phyloP scores from a whole-genome alignment of 2,888 invertebrate genomes.

The Congeria kusceri region DNA sequence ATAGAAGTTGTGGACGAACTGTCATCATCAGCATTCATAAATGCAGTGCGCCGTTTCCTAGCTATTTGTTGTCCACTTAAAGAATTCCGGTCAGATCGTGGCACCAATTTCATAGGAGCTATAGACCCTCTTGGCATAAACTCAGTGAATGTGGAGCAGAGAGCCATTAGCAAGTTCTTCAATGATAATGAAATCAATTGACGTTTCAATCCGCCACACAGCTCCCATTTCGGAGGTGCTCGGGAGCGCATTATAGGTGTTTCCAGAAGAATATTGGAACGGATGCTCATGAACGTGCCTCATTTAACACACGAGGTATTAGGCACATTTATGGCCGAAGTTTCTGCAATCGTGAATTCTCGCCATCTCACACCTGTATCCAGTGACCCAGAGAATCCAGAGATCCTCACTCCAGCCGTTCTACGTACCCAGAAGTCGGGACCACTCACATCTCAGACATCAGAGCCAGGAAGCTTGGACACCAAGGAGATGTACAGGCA shows the following conservation, averaged over 20 bases:
- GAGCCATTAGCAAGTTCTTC: slow-evolving; percentile 8
- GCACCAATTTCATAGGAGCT: slow-evolving; percentile 44
- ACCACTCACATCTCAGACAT: too few relatives aligned
- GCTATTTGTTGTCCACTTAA: slow-evolving; percentile 23
- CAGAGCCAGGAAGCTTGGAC: too few relatives aligned
- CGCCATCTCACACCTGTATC: slow-evolving; percentile 18
- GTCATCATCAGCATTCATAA: slow-evolving; percentile 41
- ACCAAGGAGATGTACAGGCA: too few relatives aligned
- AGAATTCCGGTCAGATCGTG: slow-evolving; percentile 30
- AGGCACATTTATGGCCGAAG: slow-evolving; percentile 46
- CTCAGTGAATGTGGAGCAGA: slow-evolving; percentile 31
- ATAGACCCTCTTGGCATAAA: slow-evolving; percentile 23
- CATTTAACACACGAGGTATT: slow-evolving; percentile 46
- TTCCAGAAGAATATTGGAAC: slow-evolving; percentile 30
- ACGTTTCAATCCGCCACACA: slow-evolving; percentile 39
- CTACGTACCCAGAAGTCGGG: slow-evolving; percentile 26
- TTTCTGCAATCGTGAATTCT: slow-evolving; percentile 38
- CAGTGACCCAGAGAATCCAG: slow-evolving; percentile 23
- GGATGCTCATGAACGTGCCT: slow-evolving; percentile 12
- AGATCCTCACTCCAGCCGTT: neutral
- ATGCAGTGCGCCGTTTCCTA: slow-evolving; percentile 29
- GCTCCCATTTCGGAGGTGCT: slow-evolving; percentile 22
- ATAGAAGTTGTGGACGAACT: slow-evolving; percentile 49
- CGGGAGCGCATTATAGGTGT: slow-evolving; percentile 41
- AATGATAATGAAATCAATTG: slow-evolving; percentile 11